Conservation (phyloP, 2,888 invertebrate species). For the Podabrus alpinus region DNA sequence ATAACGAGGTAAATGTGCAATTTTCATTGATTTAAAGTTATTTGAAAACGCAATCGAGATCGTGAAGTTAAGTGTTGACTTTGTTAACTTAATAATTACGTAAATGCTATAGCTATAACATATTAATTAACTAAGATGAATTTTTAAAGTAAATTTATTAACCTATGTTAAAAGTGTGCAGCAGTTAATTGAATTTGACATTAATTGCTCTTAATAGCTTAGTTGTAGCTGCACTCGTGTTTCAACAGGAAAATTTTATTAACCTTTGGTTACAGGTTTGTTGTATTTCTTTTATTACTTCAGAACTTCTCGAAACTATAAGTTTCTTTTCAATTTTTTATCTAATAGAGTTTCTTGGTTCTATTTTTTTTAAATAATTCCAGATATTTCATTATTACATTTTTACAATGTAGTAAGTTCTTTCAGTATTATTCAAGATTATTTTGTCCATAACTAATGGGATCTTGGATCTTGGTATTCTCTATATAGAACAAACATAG, state of each 20-base stretch:
- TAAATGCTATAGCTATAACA: not conserved
- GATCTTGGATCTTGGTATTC: too few species aligned
- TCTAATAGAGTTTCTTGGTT: too few species aligned
- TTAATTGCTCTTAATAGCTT: not conserved
- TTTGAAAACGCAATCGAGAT: not conserved
- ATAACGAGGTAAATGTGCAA: slow-evolving; percentile 14
- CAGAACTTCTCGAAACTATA: too few species aligned
- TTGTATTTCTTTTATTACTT: too few species aligned
- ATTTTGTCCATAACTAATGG: too few species aligned
- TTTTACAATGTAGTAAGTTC: too few species aligned
- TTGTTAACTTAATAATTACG: not conserved
- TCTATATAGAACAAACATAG: too few species aligned
- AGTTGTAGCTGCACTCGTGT: not conserved
- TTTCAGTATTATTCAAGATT: too few species aligned
- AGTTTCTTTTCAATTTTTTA: too few species aligned
- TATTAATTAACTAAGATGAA: not conserved
- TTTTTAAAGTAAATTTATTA: not conserved
- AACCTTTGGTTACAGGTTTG: not conserved
- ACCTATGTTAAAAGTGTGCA: not conserved
- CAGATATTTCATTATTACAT: too few species aligned
- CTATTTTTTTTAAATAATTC: too few species aligned
- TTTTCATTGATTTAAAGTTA: slow-evolving; percentile 6
- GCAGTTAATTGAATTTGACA: not conserved
- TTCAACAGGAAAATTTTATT: not conserved
- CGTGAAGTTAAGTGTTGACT: not conserved